phyloP scores from a whole-genome alignment of 2,888 invertebrate genomes.

The Anthrax anthrax region DNA sequence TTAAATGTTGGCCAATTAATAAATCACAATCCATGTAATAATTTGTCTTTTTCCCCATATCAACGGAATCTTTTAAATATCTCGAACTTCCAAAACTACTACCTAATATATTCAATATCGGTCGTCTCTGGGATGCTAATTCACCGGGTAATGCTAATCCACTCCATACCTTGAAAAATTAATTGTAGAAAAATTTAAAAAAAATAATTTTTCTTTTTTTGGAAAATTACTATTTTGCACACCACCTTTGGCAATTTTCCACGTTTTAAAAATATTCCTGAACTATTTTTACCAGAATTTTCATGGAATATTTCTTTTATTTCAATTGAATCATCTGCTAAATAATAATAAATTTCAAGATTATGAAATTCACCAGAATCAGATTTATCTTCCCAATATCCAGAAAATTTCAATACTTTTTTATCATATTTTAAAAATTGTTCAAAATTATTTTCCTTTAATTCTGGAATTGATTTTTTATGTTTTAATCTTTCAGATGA shows the following conservation, averaged over 20 bases:
- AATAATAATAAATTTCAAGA: slow-evolving; percentile 68
- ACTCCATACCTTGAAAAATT: slow-evolving; percentile 11
- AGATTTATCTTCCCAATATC: slow-evolving; percentile 79
- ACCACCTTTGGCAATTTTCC: slow-evolving; percentile 65
- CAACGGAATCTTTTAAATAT: slow-evolving; percentile 43
- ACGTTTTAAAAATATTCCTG: slow-evolving; percentile 58
- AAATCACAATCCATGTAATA: slow-evolving; percentile 44
- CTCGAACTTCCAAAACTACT: slow-evolving; percentile 38
- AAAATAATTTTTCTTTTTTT: neutral
- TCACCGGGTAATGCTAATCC: slow-evolving; percentile 36
- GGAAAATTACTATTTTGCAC: neutral
- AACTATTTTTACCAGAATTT: slow-evolving; percentile 56
- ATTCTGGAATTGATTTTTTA: no score
- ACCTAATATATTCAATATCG: slow-evolving; percentile 50
- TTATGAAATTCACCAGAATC: slow-evolving; percentile 64
- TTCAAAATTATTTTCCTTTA: neutral
- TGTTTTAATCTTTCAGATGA: slow-evolving; percentile 17
- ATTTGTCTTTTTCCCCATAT: slow-evolving; percentile 34
- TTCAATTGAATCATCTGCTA: slow-evolving; percentile 81
- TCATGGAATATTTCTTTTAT: slow-evolving; percentile 57
- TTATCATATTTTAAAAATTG: slow-evolving; percentile 75
- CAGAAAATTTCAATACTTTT: slow-evolving; percentile 59
- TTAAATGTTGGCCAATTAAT: slow-evolving; percentile 64
- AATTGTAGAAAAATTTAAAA: slow-evolving; percentile 12
- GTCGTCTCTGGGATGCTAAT: slow-evolving; percentile 31